Conservation (phyloP, 2,797 vertebrate species). For the Neomorphus geoffroyi region DNA sequence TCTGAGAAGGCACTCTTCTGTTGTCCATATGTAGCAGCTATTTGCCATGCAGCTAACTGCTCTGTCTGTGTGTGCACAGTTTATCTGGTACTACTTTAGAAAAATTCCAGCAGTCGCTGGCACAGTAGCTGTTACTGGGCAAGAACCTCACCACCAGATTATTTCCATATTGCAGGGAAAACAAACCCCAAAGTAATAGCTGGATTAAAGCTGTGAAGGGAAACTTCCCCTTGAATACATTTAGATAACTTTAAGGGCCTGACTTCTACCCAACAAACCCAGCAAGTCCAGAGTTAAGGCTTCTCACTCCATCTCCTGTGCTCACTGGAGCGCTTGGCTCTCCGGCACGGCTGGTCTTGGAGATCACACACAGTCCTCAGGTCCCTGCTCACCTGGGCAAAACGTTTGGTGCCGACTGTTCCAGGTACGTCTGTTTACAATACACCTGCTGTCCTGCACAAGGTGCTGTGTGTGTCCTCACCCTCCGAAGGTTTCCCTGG, state of each 20-base stretch:
- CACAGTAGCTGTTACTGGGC: neutral
- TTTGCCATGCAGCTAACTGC: accelerated
- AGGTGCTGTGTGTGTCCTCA: neutral
- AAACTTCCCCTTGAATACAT: neutral
- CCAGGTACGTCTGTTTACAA: neutral
- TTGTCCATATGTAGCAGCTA: neutral
- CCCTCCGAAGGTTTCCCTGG: neutral
- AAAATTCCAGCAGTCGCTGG: neutral
- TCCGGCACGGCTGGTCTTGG: neutral
- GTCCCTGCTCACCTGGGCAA: neutral
- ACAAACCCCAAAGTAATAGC: neutral
- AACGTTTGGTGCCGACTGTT: neutral
- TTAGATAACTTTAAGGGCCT: constrained; percentile 49
- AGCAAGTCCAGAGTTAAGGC: constrained; percentile 33
- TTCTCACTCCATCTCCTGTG: neutral
- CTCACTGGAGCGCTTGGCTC: neutral
- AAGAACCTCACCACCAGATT: neutral
- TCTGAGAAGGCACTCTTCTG: neutral
- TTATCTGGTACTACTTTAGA: neutral
- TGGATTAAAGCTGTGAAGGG: neutral
- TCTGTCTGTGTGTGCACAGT: neutral
- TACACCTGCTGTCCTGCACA: neutral
- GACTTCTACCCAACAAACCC: neutral
- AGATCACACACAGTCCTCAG: neutral
- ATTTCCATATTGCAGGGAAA: neutral